phyloP scores from a whole-genome alignment of 2,888 invertebrate genomes.

The Nemotelus nigrinus region DNA sequence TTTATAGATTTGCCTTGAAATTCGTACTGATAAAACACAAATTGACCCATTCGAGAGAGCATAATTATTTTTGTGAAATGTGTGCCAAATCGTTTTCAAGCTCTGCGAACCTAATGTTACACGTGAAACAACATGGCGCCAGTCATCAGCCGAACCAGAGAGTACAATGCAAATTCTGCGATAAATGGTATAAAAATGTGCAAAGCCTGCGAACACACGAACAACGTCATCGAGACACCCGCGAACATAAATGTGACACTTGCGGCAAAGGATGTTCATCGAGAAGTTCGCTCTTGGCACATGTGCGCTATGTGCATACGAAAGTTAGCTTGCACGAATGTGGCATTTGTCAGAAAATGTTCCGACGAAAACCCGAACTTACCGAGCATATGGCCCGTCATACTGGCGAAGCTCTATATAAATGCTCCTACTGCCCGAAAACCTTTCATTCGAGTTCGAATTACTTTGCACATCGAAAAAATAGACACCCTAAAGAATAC shows the following conservation, averaged over 20 bases:
- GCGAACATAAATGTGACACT: conserved; percentile 46
- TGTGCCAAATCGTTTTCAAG: conserved; percentile 51
- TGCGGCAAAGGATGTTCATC: conserved; percentile 48
- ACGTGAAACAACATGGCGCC: conserved; percentile 44
- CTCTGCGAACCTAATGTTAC: conserved; percentile 44
- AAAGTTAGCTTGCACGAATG: conserved; percentile 49
- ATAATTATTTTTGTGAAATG: conserved; percentile 50
- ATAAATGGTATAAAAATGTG: conserved; percentile 50
- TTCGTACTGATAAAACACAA: conserved; percentile 51
- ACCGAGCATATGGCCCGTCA: conserved; percentile 57
- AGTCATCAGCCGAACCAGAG: conserved; percentile 27
- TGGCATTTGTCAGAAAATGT: conserved; percentile 48
- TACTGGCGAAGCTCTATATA: conserved; percentile 56
- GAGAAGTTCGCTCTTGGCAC: conserved; percentile 47
- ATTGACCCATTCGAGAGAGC: conserved; percentile 47
- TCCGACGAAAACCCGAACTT: conserved; percentile 48
- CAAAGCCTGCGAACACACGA: conserved; percentile 50
- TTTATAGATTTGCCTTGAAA: conserved; percentile 51
- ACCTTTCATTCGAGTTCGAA: conserved; percentile 57
- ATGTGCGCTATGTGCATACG: conserved; percentile 50
- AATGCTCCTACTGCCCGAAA: conserved; percentile 56
- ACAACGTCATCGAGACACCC: conserved; percentile 48
- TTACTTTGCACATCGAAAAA: conserved; percentile 57
- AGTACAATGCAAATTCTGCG: conserved; percentile 49
- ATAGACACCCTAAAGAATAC: conserved; percentile 56